Percentiles rank a stretch among this genome's conserved stretches.
phyloP scores from a whole-genome alignment of 2,113 vertebrate species.

The Apeltes quadracus region DNA sequence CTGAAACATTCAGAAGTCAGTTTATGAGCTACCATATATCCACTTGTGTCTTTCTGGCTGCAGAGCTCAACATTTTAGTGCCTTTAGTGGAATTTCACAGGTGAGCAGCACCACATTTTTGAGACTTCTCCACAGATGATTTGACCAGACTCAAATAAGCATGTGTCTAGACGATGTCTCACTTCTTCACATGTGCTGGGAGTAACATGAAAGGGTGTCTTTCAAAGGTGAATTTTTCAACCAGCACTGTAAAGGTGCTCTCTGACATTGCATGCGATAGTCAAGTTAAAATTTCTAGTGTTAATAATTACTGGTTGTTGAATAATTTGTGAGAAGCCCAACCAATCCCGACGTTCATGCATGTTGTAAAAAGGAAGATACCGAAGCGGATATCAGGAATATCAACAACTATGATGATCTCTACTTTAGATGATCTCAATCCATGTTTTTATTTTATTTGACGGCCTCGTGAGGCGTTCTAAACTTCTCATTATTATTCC shows the following conservation, averaged over 20 bases:
- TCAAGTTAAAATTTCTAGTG: neutral
- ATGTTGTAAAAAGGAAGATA: neutral
- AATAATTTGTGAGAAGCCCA: neutral
- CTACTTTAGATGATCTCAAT: neutral
- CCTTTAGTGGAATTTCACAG: conserved; percentile 67
- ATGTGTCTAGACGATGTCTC: conserved; percentile 38
- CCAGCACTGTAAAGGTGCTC: conserved; percentile 28
- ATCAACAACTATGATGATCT: neutral
- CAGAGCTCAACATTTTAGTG: conserved; percentile 45
- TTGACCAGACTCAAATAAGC: conserved; percentile 40
- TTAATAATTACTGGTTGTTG: neutral
- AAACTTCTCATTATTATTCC: neutral
- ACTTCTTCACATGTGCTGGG: conserved; percentile 19
- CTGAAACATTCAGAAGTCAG: neutral
- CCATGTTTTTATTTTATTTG: neutral
- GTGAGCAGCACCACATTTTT: conserved; percentile 58
- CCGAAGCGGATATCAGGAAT: neutral
- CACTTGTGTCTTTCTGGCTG: conserved; percentile 52
- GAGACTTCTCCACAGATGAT: conserved; percentile 43
- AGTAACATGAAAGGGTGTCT: conserved; percentile 31
- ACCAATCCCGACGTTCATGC: neutral
- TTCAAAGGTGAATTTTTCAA: conserved; percentile 38
- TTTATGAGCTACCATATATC: conserved; percentile 34
- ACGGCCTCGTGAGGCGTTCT: neutral
- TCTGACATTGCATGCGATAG: conserved; percentile 12